Evolutionary conservation across 2,888 invertebrate genomes (phyloP), one percentile per base, ranked within the genome.

Genomic region (Drosophila cognata): DNA sequence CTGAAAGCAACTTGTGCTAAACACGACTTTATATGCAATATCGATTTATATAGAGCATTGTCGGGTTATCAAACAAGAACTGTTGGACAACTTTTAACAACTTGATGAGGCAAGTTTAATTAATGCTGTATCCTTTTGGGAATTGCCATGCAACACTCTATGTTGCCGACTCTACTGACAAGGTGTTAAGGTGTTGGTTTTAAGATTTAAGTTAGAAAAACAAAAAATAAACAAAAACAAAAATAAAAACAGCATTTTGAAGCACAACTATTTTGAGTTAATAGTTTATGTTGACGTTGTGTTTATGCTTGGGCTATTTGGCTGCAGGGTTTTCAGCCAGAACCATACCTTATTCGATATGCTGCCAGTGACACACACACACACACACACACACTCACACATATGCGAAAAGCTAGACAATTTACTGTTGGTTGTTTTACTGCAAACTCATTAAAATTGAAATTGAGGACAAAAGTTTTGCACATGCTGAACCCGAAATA

Each of bases 381-480:
- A n/a, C 41, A 46, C 43, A 57, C 21, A 46, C 57, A 46, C 21
- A 57, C 21, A 56, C 18, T 8, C 28, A 38, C 21, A 29, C 25
- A 31, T 25, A 10, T n/a, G n/a, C 4, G 11, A 43, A 11, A 13
- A 61, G 29, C 29, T 31, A 50, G 59, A 50, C n/a, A 51, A 33
- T 33, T 38, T 51, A 28, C 10, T 38, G 51, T 62, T 67, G 63
- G 63, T 38, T 60, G 60, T 60, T 71, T 63, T 57, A 55, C 57
- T 53, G 74, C 77, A 83, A 83, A 81, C 73, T 70, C 79, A 74
- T 84, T 84, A 84, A 81, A 79, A 66, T 72, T 48, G 65, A 70
- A 74, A 66, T 57, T 65, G 70, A 58, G 41, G 63, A 25, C 67
- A 70, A 67, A 60, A 56, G 65, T 60, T 58, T 28, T 50, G 41